A percentile compares a stretch with the other conserved stretches of the same genome.
These are phyloP conservation scores for Asarcornis scutulata DNA, from an alignment of 2,113 vertebrate species.

Conservation along the genomic window DNA sequence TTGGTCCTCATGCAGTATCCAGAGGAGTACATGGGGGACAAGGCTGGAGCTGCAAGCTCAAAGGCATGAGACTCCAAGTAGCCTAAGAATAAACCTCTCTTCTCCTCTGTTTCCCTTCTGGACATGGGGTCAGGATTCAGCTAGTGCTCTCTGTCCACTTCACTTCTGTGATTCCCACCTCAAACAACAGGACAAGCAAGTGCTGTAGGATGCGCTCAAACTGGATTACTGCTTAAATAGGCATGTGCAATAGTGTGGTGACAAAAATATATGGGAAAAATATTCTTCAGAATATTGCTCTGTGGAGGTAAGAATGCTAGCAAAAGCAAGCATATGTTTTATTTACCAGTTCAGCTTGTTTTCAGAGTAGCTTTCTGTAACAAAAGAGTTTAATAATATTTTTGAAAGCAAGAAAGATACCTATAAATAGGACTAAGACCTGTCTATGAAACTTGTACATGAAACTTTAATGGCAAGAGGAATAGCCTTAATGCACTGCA, in stretches of 20 bases:
- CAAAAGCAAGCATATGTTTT: conserved; percentile 45
- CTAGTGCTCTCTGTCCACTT: neutral
- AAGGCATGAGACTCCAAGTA: neutral
- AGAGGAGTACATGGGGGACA: accelerated
- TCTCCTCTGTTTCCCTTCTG: neutral
- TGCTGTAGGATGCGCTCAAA: neutral
- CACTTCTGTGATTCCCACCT: neutral
- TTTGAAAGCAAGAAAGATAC: conserved; percentile 31
- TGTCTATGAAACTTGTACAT: conserved; percentile 34
- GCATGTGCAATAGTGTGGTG: neutral
- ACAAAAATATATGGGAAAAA: conserved; percentile 48
- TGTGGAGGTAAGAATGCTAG: neutral
- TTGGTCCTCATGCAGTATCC: neutral
- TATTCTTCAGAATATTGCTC: conserved; percentile 29
- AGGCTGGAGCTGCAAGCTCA: neutral
- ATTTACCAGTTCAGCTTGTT: conserved; percentile 59
- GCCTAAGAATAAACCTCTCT: neutral
- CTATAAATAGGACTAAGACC: conserved; percentile 48
- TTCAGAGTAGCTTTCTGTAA: conserved; percentile 48
- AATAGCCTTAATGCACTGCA: neutral
- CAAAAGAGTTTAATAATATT: conserved; percentile 65
- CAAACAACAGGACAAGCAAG: neutral
- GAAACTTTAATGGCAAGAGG: conserved; percentile 52
- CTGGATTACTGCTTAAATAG: conserved; percentile 13
- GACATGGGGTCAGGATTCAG: neutral